Conservation (phyloP, 2,888 invertebrate genomes). For the Piscicola geometra region DNA sequence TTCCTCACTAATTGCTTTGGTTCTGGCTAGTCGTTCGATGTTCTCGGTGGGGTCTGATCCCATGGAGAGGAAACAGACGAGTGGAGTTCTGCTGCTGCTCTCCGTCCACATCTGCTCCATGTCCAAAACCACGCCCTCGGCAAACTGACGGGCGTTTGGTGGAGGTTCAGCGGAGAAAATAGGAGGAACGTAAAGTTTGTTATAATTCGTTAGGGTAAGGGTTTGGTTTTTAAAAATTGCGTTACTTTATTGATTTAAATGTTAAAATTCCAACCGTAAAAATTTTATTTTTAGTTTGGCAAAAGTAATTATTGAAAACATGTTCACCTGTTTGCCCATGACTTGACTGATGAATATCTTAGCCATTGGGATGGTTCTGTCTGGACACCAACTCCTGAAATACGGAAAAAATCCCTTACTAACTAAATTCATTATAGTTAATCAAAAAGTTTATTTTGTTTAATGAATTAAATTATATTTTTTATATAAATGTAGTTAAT, state of each 20-base stretch:
- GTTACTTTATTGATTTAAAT: neutral
- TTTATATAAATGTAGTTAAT: too few relatives aligned
- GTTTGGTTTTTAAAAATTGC: too few relatives aligned
- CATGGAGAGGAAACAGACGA: constrained; percentile 55
- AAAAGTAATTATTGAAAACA: too few relatives aligned
- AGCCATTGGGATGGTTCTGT: constrained; percentile 55
- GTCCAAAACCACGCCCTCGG: constrained; percentile 56
- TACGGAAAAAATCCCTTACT: neutral
- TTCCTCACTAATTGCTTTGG: constrained; percentile 33
- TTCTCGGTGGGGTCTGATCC: constrained; percentile 56
- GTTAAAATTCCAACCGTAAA: neutral
- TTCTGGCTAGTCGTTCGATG: constrained; percentile 55
- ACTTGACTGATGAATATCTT: constrained; percentile 54
- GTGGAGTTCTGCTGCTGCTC: constrained; percentile 51
- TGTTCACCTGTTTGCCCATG: constrained; percentile 45
- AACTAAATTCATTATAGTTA: neutral
- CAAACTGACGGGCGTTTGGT: constrained; percentile 50
- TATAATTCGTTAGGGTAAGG: too few relatives aligned
- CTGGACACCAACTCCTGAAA: constrained; percentile 53
- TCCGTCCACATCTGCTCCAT: constrained; percentile 55
- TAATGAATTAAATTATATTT: neutral
- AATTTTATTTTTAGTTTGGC: too few relatives aligned
- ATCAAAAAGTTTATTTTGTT: too few relatives aligned
- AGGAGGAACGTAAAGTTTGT: too few relatives aligned
- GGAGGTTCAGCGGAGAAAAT: too few relatives aligned